These are phyloP conservation scores for Podarcis cretensis DNA, from an alignment of 2,113 vertebrate species.

Conservation along the genomic window DNA sequence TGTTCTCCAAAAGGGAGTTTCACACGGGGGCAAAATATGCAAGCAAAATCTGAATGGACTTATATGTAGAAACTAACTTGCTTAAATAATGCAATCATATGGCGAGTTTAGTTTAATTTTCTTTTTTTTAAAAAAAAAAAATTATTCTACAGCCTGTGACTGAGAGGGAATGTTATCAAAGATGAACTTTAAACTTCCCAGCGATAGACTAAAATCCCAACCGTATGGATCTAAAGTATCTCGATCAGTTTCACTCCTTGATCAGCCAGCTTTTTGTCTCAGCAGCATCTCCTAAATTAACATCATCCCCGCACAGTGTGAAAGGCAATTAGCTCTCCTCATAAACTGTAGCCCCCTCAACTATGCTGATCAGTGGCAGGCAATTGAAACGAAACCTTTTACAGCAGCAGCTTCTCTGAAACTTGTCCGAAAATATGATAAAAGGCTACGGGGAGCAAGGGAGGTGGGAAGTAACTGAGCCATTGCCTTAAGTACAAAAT, in stretches of 20 bases:
- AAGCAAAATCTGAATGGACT: not conserved
- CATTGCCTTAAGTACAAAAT: not conserved
- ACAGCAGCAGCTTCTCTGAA: not conserved
- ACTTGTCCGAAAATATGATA: not conserved
- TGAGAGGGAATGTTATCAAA: not conserved
- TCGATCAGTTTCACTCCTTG: not conserved
- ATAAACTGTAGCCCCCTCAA: not conserved
- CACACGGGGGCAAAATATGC: not conserved
- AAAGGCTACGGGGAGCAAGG: not conserved
- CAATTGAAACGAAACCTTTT: not conserved
- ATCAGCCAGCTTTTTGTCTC: not conserved
- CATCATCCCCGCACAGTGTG: not conserved
- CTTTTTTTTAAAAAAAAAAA: not conserved
- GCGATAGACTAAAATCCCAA: not conserved
- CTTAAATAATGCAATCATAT: not conserved
- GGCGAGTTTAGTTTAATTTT: not conserved
- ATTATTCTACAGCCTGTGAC: not conserved
- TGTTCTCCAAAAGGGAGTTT: not conserved
- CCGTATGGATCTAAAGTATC: not conserved
- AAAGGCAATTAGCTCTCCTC: not conserved
- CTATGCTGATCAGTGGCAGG: not conserved
- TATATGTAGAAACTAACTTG: fast-evolving
- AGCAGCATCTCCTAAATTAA: not conserved
- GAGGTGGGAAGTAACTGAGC: not conserved
- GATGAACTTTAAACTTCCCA: not conserved